Evolutionary conservation across 2,888 invertebrate genomes (phyloP).

Genomic region (Hypsopygia costalis): DNA sequence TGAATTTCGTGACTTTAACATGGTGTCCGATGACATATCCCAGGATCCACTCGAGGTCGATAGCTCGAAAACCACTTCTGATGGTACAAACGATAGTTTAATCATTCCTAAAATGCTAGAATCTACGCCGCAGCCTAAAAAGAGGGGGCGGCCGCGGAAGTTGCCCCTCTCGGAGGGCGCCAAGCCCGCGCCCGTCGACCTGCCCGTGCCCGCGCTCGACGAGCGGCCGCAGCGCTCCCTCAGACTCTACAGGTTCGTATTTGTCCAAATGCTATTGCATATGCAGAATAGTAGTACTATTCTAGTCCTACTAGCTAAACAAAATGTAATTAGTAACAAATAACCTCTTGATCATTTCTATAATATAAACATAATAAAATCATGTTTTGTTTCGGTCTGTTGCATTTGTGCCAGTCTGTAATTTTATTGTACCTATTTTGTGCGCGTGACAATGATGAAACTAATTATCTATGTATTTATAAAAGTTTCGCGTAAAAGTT

Average conservation of each 20-base stretch:
- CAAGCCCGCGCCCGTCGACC: conserved; percentile 35
- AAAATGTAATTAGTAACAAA: too few species aligned
- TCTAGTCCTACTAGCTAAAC: too few species aligned
- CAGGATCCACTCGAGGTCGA: conserved; percentile 71
- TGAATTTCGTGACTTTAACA: conserved; percentile 56
- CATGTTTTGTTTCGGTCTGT: too few species aligned
- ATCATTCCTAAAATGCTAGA: conserved; percentile 39
- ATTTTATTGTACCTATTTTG: too few species aligned
- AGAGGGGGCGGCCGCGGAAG: conserved; percentile 72
- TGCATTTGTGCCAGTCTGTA: too few species aligned
- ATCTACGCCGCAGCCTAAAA: conserved; percentile 66
- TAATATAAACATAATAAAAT: too few species aligned
- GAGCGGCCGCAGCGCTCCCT: conserved; percentile 72
- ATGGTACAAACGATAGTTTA: conserved; percentile 28
- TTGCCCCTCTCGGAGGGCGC: conserved; percentile 57
- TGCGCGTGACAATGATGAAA: too few species aligned
- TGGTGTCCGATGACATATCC: conserved; percentile 55
- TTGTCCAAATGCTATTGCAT: neutral
- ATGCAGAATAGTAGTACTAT: too few species aligned
- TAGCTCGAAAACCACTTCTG: conserved; percentile 32
- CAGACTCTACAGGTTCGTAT: conserved; percentile 60
- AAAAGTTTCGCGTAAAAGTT: too few species aligned
- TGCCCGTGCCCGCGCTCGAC: conserved; percentile 64
- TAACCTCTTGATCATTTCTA: too few species aligned
- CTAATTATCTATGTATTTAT: too few species aligned